Base-by-base conservation (phyloP, 2,113 vertebrate species). In the Dromaius novaehollandiae region DNA sequence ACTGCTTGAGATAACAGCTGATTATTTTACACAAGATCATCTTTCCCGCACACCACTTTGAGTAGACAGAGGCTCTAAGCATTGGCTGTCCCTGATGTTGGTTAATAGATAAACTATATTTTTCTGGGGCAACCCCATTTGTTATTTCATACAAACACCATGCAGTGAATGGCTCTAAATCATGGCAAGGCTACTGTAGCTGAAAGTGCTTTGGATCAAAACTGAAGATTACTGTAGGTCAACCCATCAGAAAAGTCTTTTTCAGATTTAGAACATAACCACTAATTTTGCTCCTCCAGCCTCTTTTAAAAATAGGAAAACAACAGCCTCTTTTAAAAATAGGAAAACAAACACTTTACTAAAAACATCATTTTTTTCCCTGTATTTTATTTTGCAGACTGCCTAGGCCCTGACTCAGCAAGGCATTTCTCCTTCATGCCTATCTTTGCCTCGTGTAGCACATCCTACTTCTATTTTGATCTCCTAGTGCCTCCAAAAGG, bases 221-320 rank as follows among this genome's bases (percentile, higher is more conserved):
- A 82, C 48, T 91, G 79, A 55, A 58, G 68, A 64, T 65, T 79
- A 91, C 78, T 69, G 50, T 28, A 74, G 79, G 86, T 64, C 82
- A 78, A 30, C 79, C 85, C 88, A 55, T 93, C 88, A 22, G 6
- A 95, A 92, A 93, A 94, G 75, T 93, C 91, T 83, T 93, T 73
- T 75, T 94, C 38, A 5, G 77, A 95, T 95, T 95, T 96, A 95
- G 95, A 94, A 79, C 81, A 79, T 65, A 97, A 95, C 95, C 95
- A 92, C 89, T 97, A 93, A 95, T 95, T 96, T 95, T 46, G 82
- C n/a, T 90, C 77, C 63, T 90, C 69, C 80, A 82, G 86, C 38
- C 81, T 70, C 28, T 40, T 70, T 89, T 91, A 95, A 95, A 97
- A 90, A 93, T 58, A 93, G 88, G 65, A 50, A 89, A 68, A 68